phyloP scores from a whole-genome alignment of 2,113 vertebrate genomes.

The Pelusios castaneus region DNA sequence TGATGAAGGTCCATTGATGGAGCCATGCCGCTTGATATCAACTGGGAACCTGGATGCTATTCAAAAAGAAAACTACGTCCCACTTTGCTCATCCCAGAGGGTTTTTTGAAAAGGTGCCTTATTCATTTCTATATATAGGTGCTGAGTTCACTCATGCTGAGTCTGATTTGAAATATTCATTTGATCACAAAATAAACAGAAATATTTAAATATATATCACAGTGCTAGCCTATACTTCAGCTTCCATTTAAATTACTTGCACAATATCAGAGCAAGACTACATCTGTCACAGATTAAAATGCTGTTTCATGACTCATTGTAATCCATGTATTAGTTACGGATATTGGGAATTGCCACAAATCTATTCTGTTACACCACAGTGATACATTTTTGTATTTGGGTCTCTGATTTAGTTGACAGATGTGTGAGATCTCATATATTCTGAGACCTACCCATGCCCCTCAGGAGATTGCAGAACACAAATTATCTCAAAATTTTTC shows the following conservation, averaged over 20 bases:
- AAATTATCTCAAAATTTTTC: background rate
- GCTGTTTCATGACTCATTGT: background rate
- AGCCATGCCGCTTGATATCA: background rate
- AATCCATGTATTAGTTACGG: background rate
- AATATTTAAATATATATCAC: background rate
- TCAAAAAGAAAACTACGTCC: background rate
- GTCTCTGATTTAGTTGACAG: background rate
- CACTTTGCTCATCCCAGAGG: background rate
- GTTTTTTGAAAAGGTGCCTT: background rate
- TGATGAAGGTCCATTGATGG: background rate
- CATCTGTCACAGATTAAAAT: conserved; percentile 22
- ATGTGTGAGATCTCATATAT: background rate
- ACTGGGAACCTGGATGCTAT: background rate
- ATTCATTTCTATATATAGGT: background rate
- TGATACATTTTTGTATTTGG: background rate
- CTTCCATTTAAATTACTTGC: background rate
- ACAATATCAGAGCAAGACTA: conserved; percentile 4
- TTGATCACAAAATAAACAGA: background rate
- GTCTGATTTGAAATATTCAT: background rate
- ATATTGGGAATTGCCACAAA: background rate
- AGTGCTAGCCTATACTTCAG: background rate
- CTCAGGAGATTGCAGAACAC: background rate
- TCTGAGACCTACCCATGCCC: background rate
- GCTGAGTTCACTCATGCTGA: background rate
- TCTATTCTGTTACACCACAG: background rate